Conservation (phyloP, 2,797 vertebrate genomes). For the Helostoma temminkii region DNA sequence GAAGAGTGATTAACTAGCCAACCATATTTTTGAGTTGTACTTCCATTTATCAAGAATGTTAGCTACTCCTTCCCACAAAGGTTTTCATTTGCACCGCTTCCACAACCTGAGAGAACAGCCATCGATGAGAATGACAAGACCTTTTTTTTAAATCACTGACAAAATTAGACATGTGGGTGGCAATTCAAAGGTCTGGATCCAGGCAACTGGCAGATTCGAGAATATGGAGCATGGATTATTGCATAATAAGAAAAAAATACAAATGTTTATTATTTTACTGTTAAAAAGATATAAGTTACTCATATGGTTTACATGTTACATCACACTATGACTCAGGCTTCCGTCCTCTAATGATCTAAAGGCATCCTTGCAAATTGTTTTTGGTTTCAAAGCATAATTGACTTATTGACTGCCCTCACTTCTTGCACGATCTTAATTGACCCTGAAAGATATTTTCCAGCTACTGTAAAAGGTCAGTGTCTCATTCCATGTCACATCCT, state of each 20-base stretch:
- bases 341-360: not conserved
- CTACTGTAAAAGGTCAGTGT: slow-evolving; percentile 33
- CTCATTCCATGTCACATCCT: slow-evolving; percentile 2
- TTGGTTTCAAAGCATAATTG: not conserved
- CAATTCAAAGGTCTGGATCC: not conserved
- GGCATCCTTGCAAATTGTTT: not conserved
- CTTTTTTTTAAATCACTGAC: not conserved
- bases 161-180: slow-evolving; percentile 8
- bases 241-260: not conserved
- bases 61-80: too few relatives aligned
- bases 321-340: not conserved
- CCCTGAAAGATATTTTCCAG: not conserved
- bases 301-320: not conserved
- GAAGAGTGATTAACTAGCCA: too few relatives aligned
- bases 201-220: not conserved
- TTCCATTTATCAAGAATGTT: too few relatives aligned
- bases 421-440: not conserved
- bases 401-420: not conserved
- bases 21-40: too few relatives aligned
- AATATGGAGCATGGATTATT: not conserved
- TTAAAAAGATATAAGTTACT: not conserved
- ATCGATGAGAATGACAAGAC: not conserved
- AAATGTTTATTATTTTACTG: not conserved
- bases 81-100: not conserved
- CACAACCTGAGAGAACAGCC: not conserved